Base-by-base conservation (phyloP, 2,797 vertebrate species). In the Arrhamphus sclerolepis region DNA sequence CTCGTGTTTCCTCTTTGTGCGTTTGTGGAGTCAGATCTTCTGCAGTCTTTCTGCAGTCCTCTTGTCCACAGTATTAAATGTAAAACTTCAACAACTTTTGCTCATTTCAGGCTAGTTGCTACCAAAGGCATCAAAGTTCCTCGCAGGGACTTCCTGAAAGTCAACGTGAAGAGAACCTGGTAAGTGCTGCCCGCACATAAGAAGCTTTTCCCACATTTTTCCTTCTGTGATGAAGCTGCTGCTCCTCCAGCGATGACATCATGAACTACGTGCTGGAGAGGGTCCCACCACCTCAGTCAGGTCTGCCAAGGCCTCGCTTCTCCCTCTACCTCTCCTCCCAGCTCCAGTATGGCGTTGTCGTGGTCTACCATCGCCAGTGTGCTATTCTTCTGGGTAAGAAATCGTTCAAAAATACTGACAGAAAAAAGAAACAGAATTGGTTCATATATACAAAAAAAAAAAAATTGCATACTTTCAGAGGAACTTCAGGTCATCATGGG, bases 301-400 rank as follows among this genome's bases (percentile, higher is more conserved):
- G 86, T 2, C 80, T 92, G 42, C 93, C 95, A 0, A 79, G 81
- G 0, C 96, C 95, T 5, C 94, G 96, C 24, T 94, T 97, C 85
- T 96, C 95, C 46, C 94, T 97, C 54, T 97, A 97, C 77, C 92
- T 97, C 5, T 97, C 95, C 17, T 93, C 94, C 3, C 95, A 95
- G 88, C 94, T 97, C 46, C 95, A 96, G 84, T 96, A 94, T 0
- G 96, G 95, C 0, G 78, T 96, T 3, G 52, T 97, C 13, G 64
- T 94, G 0, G 93, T 97, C 63, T 97, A 89, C 81, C 93, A 87
- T 63, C 92, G 90, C 0, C 96, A 97, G 81, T 97, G 95, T 79
- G 87, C 59, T 28, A 88, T 95, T 39, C 87, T 95, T 2, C 82
- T 96, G 29, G 91, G 95, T 96, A 81, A 84, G 90, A 17, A 19